A percentile compares a stretch with the other conserved stretches of the same genome.
Conservation (phyloP, 2,113 vertebrate genomes). For the Corythoichthys haematopterus region DNA sequence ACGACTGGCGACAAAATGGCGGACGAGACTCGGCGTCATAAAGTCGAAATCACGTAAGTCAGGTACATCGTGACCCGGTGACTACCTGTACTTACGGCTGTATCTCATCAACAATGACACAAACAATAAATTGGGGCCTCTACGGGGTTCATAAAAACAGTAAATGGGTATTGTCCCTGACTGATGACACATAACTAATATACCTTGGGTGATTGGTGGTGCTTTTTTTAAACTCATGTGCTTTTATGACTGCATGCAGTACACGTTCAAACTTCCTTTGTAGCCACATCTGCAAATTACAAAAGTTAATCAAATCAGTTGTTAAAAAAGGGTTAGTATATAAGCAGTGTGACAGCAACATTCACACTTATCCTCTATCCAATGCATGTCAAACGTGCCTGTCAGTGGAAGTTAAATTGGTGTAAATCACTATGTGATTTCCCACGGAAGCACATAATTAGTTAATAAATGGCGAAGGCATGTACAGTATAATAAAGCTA, state of each 20-base stretch:
- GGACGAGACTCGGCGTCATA: no score
- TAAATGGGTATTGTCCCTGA: conserved; percentile 70
- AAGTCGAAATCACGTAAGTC: no score
- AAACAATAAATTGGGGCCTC: conserved; percentile 81
- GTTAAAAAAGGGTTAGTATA: conserved; percentile 20
- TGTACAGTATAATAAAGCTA: conserved; percentile 50
- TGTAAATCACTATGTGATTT: conserved; percentile 50
- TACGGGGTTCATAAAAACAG: conserved; percentile 70
- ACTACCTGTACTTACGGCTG: conserved; percentile 41
- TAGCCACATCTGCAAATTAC: conserved; percentile 19
- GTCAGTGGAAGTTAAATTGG: conserved; percentile 42
- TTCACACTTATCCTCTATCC: conserved; percentile 26
- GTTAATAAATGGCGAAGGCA: conserved; percentile 55
- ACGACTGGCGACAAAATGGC: no score
- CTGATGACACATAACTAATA: conserved; percentile 63
- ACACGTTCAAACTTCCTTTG: conserved; percentile 4
- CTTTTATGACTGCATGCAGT: neutral
- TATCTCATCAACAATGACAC: conserved; percentile 73
- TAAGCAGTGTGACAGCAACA: conserved; percentile 8
- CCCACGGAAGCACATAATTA: conserved; percentile 58
- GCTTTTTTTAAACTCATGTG: conserved; percentile 12
- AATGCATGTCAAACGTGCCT: conserved; percentile 43
- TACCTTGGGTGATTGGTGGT: conserved; percentile 30
- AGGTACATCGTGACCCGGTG: no score
- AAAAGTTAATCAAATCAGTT: conserved; percentile 24